Evolutionary conservation across 2,113 vertebrate genomes (phyloP).

Genomic region (Bothrops jararaca): DNA sequence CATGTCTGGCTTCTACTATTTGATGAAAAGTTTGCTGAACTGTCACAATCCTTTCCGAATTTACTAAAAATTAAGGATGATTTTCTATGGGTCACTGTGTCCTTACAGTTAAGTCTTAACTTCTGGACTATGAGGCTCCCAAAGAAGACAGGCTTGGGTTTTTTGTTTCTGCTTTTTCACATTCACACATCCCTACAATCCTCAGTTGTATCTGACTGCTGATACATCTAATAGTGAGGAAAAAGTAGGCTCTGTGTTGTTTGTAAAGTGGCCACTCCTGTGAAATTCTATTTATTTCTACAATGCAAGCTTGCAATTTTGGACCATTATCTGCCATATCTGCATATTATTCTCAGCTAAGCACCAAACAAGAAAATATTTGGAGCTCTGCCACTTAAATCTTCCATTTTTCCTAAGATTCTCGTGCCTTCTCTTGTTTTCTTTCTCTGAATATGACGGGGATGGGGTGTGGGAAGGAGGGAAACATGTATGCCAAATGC

Average conservation of each 20-base stretch:
- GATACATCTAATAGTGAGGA: no score
- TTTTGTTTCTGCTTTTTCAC: not conserved
- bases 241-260: not conserved
- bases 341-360: not conserved
- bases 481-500: not conserved
- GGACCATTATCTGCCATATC: not conserved
- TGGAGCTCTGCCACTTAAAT: not conserved
- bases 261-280: not conserved
- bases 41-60: not conserved
- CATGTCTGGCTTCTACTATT: not conserved
- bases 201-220: not conserved
- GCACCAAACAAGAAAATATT: not conserved
- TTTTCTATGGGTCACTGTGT: not conserved
- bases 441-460: conserved; percentile 44
- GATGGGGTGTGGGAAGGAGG: not conserved
- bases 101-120: not conserved
- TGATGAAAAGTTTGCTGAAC: not conserved
- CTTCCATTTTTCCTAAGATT: not conserved
- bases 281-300: not conserved
- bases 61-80: not conserved
- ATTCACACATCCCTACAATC: not conserved
- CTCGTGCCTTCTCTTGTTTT: conserved; percentile 41
- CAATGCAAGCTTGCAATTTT: not conserved
- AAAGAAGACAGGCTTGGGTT: not conserved
- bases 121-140: not conserved